A percentile compares a stretch with the other conserved stretches of the same genome.
phyloP scores from a whole-genome alignment of 2,888 invertebrate genomes.

The Opisthograptis luteolata region DNA sequence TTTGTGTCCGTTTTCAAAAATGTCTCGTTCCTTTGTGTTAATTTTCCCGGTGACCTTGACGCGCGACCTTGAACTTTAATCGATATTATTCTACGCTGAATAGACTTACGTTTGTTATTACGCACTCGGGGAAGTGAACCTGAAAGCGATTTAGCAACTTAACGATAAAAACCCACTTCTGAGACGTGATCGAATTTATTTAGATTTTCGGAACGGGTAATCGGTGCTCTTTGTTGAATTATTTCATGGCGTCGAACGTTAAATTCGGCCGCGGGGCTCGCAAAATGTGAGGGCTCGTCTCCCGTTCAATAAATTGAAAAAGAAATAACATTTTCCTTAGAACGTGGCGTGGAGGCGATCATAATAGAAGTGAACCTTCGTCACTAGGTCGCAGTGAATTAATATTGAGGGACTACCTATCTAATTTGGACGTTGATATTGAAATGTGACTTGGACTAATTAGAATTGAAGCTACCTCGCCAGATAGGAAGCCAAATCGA shows the following conservation, averaged over 20 bases:
- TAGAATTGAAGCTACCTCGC: slow-evolving; percentile 15
- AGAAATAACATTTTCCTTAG: neutral
- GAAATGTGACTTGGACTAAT: slow-evolving; percentile 10
- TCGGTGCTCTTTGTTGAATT: neutral
- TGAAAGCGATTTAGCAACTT: neutral
- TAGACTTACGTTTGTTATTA: slow-evolving; percentile 8
- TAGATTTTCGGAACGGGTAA: neutral
- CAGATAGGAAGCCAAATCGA: slow-evolving; percentile 31
- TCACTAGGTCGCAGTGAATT: slow-evolving; percentile 16
- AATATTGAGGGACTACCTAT: slow-evolving; percentile 5
- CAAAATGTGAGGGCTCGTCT: neutral
- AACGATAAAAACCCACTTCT: neutral
- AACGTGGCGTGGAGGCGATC: neutral
- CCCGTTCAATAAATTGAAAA: neutral
- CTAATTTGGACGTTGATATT: slow-evolving; percentile 5
- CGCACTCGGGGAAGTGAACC: slow-evolving; percentile 7
- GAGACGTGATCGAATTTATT: neutral
- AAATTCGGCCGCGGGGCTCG: neutral
- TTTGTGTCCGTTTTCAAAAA: slow-evolving; percentile 18
- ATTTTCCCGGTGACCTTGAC: slow-evolving; percentile 38
- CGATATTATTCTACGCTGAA: slow-evolving; percentile 20
- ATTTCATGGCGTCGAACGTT: neutral
- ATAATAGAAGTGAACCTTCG: slow-evolving; percentile 9
- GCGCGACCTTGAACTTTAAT: slow-evolving; percentile 37
- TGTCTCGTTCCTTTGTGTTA: slow-evolving; percentile 30